phyloP scores from a whole-genome alignment of 2,888 invertebrate species.

The Dryobota labecula region DNA sequence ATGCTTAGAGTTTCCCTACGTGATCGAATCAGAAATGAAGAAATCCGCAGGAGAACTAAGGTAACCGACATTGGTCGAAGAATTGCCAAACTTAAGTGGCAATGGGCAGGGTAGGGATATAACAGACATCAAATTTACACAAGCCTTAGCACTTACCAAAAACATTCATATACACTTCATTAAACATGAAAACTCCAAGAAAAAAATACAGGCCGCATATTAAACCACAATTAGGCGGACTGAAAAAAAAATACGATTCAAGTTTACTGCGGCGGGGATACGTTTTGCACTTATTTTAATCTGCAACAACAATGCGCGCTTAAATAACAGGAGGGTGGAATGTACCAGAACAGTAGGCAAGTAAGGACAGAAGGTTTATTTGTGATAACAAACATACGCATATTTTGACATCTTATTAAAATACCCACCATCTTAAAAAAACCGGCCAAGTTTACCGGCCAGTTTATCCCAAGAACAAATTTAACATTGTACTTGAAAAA shows the following conservation, averaged over 20 bases:
- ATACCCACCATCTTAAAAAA: too few relatives aligned
- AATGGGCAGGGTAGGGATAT: too few relatives aligned
- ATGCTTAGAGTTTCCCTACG: too few relatives aligned
- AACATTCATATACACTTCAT: conserved; percentile 40
- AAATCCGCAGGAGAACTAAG: too few relatives aligned
- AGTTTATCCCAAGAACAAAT: too few relatives aligned
- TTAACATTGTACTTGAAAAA: too few relatives aligned
- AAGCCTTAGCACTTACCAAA: conserved; percentile 10
- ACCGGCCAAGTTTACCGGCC: too few relatives aligned
- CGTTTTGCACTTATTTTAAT: conserved; percentile 67
- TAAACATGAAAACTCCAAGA: not conserved
- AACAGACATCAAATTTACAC: not conserved
- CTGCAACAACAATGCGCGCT: conserved; percentile 63
- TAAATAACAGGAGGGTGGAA: conserved; percentile 62
- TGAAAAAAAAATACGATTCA: conserved; percentile 60
- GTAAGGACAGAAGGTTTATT: conserved; percentile 22
- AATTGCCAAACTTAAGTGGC: too few relatives aligned
- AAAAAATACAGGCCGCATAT: conserved; percentile 63
- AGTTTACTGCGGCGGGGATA: conserved; percentile 55
- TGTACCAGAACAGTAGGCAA: conserved; percentile 3
- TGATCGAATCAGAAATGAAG: too few relatives aligned
- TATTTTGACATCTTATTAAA: not conserved
- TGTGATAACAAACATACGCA: not conserved
- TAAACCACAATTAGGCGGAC: conserved; percentile 66
- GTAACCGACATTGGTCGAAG: too few relatives aligned